These are phyloP conservation scores for Torymus texanus DNA, from an alignment of 2,888 invertebrate species.

Conservation along the genomic window DNA sequence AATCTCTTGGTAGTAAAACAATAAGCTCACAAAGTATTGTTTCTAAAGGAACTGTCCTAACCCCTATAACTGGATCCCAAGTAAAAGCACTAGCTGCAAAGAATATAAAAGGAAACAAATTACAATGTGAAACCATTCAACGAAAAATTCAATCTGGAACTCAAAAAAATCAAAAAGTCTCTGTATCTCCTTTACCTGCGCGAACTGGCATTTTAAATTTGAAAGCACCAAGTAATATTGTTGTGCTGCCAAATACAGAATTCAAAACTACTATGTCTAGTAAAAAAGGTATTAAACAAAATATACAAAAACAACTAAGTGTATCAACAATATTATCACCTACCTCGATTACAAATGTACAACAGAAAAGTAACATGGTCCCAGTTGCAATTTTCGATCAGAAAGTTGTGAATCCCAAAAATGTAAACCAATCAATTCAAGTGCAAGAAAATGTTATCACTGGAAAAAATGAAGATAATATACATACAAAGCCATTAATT, in stretches of 20 bases:
- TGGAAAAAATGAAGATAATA: slow-evolving; percentile 59
- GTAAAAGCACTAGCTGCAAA: slow-evolving; percentile 72
- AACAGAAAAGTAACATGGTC: slow-evolving; percentile 43
- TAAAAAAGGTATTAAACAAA: slow-evolving; percentile 63
- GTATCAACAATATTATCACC: slow-evolving; percentile 56
- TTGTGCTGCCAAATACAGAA: slow-evolving; percentile 63
- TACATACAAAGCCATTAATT: slow-evolving; percentile 56
- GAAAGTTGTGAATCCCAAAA: slow-evolving; percentile 60
- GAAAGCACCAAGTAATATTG: slow-evolving; percentile 70
- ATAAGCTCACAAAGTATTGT: slow-evolving; percentile 64
- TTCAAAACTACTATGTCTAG: slow-evolving; percentile 59
- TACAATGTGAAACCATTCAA: slow-evolving; percentile 68
- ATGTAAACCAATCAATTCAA: slow-evolving; percentile 61
- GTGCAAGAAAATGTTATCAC: slow-evolving; percentile 64
- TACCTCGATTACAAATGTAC: slow-evolving; percentile 40
- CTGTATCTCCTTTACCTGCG: slow-evolving; percentile 45
- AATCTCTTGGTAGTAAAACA: slow-evolving; percentile 63
- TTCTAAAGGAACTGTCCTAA: slow-evolving; percentile 69
- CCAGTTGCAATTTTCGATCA: slow-evolving; percentile 54
- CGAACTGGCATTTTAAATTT: slow-evolving; percentile 63
- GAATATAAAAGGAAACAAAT: slow-evolving; percentile 60
- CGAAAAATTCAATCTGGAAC: slow-evolving; percentile 62
- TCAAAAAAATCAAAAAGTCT: slow-evolving; percentile 61
- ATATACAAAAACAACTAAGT: slow-evolving; percentile 58
- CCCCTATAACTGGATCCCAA: slow-evolving; percentile 73